Conservation (phyloP, 2,113 vertebrate genomes). For the Aspidoscelis tigris region DNA sequence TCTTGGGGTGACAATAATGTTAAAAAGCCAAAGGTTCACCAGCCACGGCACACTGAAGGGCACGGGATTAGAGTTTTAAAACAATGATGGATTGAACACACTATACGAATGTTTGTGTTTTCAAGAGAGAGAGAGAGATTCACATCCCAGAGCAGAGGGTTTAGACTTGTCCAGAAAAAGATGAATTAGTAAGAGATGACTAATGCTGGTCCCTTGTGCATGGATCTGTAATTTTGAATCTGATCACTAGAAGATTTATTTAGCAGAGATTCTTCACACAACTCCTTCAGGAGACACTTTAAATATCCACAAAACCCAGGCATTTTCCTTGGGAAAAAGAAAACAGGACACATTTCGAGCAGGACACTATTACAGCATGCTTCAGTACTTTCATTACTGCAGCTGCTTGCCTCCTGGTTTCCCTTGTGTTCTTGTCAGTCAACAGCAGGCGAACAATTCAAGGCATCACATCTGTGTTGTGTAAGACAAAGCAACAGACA, state of each 20-base stretch:
- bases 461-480: conserved; percentile 24
- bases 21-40: too few relatives aligned
- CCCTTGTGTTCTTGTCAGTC: conserved; percentile 31
- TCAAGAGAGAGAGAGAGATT: too few relatives aligned
- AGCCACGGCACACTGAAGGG: too few relatives aligned
- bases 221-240: neutral
- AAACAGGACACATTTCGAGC: conserved; percentile 19
- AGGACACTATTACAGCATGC: conserved; percentile 24
- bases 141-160: neutral
- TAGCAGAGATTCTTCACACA: too few relatives aligned
- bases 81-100: too few relatives aligned
- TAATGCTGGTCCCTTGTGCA: too few relatives aligned
- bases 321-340: conserved; percentile 31
- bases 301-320: conserved; percentile 2
- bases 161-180: neutral
- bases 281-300: neutral
- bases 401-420: conserved; percentile 40
- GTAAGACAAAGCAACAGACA: conserved; percentile 17
- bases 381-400: conserved; percentile 31
- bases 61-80: too few relatives aligned
- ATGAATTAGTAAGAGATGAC: neutral
- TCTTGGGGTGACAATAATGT: too few relatives aligned
- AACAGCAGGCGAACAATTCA: conserved; percentile 28
- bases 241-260: neutral
- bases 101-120: too few relatives aligned